A percentile compares a stretch with the other conserved stretches of the same genome.
Evolutionary conservation across 2,888 invertebrate species (phyloP).

Genomic region (Lepidochitona cinerea): DNA sequence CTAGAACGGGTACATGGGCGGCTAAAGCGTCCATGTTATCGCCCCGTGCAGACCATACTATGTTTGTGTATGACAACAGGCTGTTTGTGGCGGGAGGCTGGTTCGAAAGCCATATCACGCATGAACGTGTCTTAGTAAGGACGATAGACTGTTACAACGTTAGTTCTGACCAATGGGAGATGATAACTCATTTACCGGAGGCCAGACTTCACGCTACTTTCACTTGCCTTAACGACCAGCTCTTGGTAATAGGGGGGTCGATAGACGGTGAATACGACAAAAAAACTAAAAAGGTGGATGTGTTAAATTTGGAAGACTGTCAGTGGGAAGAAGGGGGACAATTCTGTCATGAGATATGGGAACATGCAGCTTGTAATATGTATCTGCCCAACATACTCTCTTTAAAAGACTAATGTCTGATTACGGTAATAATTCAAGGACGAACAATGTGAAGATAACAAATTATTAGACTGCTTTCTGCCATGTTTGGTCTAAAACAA

Average conservation of each 20-base stretch:
- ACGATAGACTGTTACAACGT: conserved; percentile 79
- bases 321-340: conserved; percentile 78
- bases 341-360: conserved; percentile 81
- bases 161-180: conserved; percentile 75
- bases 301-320: conserved; percentile 77
- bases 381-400: conserved; percentile 75
- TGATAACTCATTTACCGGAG: conserved; percentile 77
- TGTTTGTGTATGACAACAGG: conserved; percentile 45
- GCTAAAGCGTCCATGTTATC: conserved; percentile 43
- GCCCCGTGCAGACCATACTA: conserved; percentile 60
- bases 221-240: conserved; percentile 76
- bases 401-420: no score
- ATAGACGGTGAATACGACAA: conserved; percentile 79
- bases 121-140: conserved; percentile 75
- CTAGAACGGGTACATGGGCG: conserved; percentile 45
- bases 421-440: no score
- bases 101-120: conserved; percentile 72
- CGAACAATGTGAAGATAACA: no score
- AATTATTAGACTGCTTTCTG: no score
- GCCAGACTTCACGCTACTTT: conserved; percentile 81
- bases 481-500: no score
- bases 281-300: conserved; percentile 79
- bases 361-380: conserved; percentile 79
- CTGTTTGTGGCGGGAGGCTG: conserved; percentile 61
- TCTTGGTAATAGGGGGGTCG: conserved; percentile 81